Base-by-base conservation (phyloP, 1,140 invertebrate genomes). In the Eumeta japonica region DNA sequence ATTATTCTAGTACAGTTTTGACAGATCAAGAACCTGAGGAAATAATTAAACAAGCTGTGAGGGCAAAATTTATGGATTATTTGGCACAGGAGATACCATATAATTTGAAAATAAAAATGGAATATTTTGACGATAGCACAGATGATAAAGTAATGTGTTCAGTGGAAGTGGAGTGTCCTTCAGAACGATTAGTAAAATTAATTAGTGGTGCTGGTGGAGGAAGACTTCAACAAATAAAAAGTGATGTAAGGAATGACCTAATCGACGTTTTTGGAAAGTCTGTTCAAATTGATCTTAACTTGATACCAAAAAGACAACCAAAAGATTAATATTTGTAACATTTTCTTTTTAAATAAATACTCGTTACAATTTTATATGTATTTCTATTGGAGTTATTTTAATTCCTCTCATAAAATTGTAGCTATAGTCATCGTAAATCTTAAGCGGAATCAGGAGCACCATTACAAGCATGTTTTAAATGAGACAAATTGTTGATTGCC, bases 71-170 rank as follows among this genome's bases (percentile, higher is more conserved):
- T 10, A 59, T 96, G 18, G 88, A 96, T 55, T 76, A 83, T 60
- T 71, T 94, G 29, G 79, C 82, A 1, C 76, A 91, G 46, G 89
- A 94, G 74, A 81, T 95, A 24, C 92, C 92, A 2, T 95, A 95
- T 51, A 78, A 73, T 33, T 57, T 93, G 1, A 62, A 79, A 41
- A 77, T 84, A 16, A 55, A 77, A 36, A 50, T 90, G 1, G 86
- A 90, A 58, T 82, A 83, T 59, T 85, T 83, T 55, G 81, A 86
- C 42, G 60, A 79, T 10, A 62, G 76, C 33, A 61, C 79, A 13
- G 72, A 79, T 50, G 79, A 82, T 47, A 71, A 73, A 38, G 75
- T 91, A 5, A 76, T 74, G 31, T 70, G 82, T 39, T 71, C 83
- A 1, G 80, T 90, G 1, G 48, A 77, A 24, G 77, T 92, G 1